These are phyloP conservation scores for Dromius quadrimaculatus DNA, from an alignment of 2,888 invertebrate species.

Conservation along the genomic window DNA sequence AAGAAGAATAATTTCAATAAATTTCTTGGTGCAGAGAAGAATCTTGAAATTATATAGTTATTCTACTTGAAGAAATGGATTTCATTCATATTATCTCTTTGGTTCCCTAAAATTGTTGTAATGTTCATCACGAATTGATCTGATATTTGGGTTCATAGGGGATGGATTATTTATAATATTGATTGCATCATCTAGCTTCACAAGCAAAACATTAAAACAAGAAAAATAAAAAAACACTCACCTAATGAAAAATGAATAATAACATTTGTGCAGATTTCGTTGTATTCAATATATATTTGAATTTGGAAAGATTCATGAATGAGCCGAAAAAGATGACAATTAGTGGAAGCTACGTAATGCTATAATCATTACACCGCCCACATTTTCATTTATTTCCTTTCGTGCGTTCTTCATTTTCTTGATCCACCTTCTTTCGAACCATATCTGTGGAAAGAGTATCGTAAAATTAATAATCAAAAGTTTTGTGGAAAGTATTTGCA, in stretches of 20 bases:
- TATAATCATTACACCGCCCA: slow-evolving; percentile 60
- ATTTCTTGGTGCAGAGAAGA: too few species aligned
- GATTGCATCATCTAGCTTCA: slow-evolving; percentile 9
- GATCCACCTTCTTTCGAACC: slow-evolving; percentile 62
- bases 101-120: too few species aligned
- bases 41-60: too few species aligned
- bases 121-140: slow-evolving; percentile 21
- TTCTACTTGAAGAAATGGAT: too few species aligned
- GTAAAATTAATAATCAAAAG: background rate
- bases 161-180: slow-evolving; percentile 22
- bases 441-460: slow-evolving; percentile 60
- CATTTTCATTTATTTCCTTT: slow-evolving; percentile 61
- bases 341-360: slow-evolving; percentile 58
- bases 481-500: too few species aligned
- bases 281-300: slow-evolving; percentile 28
- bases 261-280: too few species aligned
- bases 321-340: slow-evolving; percentile 4
- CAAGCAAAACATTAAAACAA: too few species aligned
- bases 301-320: slow-evolving; percentile 6
- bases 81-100: too few species aligned
- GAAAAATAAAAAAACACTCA: too few species aligned
- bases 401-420: slow-evolving; percentile 62
- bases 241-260: too few species aligned
- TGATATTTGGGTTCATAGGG: slow-evolving; percentile 20
- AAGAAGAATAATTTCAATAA: too few species aligned